Base-by-base conservation (phyloP, 2,888 invertebrate species). In the Tetragnatha montana region DNA sequence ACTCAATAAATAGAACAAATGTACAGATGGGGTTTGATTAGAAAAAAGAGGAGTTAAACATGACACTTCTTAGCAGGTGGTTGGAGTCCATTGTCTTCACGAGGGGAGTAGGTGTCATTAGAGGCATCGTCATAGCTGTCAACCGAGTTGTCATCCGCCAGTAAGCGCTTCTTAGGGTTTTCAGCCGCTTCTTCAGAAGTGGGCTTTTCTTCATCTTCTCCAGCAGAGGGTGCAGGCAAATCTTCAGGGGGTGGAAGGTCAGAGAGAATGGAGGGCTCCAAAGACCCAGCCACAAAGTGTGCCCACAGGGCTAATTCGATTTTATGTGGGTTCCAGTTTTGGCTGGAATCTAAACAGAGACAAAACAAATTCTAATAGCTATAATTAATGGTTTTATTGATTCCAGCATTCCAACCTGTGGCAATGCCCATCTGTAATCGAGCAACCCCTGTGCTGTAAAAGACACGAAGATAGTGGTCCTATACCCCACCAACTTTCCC, bases 261-360 rank as follows among this genome's bases (percentile, higher is more conserved):
- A 92, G 97, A 96, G 92, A 98, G 95, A 91, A 98, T 94, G 93
- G 97, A 96, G 51, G 98, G 97, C 94, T 96, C 96, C 92, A 97
- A 93, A 92, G 98, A 97, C 91, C 96, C 96, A 91, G 97, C 96
- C 87, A 98, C 96, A 93, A 96, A 96, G 94, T 98, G 98, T 89
- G 98, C 97, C 98, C 98, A 98, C 92, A 98, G 94, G 74, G 98
- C 97, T 93, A 98, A 94, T 94, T 98, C 98, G 88, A 98, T 97
- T 94, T 95, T 95, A 93, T 94, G 95, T 95, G 95, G 91, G 73
- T 91, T 92, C 92, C 92, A 92, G 7, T 91, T 91, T 50, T 82
- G 87, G 22, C 69, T 75, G 8, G 92, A 89, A 90, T 92, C 92
- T 92, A 49, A 22, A 75, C 76, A 75, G 51, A 79, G 19, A 35